phyloP scores from a whole-genome alignment of 2,888 invertebrate species.

The Rhamnusium bicolor region DNA sequence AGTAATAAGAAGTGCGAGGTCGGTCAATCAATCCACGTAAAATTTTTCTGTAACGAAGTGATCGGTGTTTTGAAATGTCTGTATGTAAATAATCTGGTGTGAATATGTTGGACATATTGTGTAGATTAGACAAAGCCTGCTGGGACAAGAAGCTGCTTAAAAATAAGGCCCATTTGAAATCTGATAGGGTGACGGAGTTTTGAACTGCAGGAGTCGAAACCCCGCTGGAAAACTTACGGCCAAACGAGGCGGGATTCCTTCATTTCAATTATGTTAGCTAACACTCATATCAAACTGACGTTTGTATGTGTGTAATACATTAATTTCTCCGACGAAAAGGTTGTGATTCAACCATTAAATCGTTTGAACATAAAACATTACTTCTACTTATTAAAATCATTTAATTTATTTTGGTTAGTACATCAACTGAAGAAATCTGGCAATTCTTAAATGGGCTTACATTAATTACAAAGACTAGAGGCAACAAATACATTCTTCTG shows the following conservation, averaged over 20 bases:
- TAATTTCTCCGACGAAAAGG: background rate
- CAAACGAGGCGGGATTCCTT: constrained; percentile 4
- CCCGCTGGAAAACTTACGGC: constrained; percentile 51
- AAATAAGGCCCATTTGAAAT: constrained; percentile 60
- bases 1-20: constrained; percentile 1
- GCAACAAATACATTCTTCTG: no score
- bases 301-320: background rate
- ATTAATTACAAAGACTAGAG: no score
- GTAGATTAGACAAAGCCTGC: constrained; percentile 64
- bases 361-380: no score
- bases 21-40: constrained; percentile 1
- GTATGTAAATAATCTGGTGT: constrained; percentile 28
- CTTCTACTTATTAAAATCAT: no score
- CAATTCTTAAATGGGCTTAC: no score
- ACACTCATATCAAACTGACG: constrained; percentile 27
- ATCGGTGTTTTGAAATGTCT: background rate
- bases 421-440: no score
- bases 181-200: constrained; percentile 61
- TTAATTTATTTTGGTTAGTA: no score
- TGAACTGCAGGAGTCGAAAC: constrained; percentile 58
- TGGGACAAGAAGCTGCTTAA: constrained; percentile 64
- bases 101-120: constrained; percentile 60
- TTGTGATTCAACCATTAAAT: no score
- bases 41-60: constrained; percentile 23
- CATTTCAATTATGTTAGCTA: constrained; percentile 28